Conservation (phyloP, 2,113 vertebrate species). For the human region GRCh38 chrX:11530001-11530500, state of each 20-base stretch:
- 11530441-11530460: background rate
- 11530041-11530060: background rate
- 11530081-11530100: background rate
- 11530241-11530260: background rate
- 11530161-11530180: background rate
- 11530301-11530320: background rate
- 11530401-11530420: background rate
- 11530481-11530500: background rate
- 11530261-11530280: background rate
- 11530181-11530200: background rate
- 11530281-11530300: background rate
- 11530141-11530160: background rate
- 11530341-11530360: background rate
- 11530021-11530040: background rate
- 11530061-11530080: background rate
- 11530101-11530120: background rate
- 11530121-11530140: background rate
- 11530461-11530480: background rate
- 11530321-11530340: background rate
- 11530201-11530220: background rate
- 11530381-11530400: background rate
- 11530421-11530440: background rate
- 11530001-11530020: background rate
- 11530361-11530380: background rate
- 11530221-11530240: background rate